phyloP scores from a whole-genome alignment of 2,888 invertebrate species.

The Stomorhina lunata region DNA sequence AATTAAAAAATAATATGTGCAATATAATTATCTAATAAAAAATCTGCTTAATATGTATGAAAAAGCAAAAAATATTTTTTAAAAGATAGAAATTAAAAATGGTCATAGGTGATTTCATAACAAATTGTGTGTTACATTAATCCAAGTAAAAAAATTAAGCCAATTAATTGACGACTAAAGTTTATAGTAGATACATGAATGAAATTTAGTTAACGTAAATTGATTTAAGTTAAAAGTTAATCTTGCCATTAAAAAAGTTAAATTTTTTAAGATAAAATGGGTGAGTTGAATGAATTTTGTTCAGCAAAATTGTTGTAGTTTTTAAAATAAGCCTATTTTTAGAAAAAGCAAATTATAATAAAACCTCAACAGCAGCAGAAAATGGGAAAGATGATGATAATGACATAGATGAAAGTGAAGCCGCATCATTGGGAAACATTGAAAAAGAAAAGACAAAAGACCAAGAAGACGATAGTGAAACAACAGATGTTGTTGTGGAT shows the following conservation, averaged over 20 bases:
- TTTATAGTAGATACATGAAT: conserved; percentile 10
- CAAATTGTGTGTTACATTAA: conserved; percentile 3
- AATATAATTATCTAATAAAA: conserved; percentile 6
- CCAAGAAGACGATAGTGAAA: conserved; percentile 10
- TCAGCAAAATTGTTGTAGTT: neutral
- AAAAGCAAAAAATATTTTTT: neutral
- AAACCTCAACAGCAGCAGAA: neutral
- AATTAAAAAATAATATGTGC: neutral
- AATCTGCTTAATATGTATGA: neutral
- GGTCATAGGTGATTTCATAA: conserved; percentile 38
- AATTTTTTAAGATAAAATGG: conserved; percentile 28
- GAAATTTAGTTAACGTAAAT: conserved; percentile 5
- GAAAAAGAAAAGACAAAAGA: neutral
- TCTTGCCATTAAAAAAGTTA: neutral
- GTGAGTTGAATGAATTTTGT: conserved; percentile 39
- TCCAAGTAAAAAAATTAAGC: too few relatives aligned
- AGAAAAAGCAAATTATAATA: conserved; percentile 37
- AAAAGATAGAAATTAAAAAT: neutral
- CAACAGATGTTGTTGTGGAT: conserved; percentile 18
- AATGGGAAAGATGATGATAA: conserved; percentile 21
- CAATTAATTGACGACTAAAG: neutral
- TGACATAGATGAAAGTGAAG: too few relatives aligned
- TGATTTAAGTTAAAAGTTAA: neutral
- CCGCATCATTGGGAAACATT: conserved; percentile 5
- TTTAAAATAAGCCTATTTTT: conserved; percentile 34